phyloP scores from a whole-genome alignment of 2,113 vertebrate species.

The rat (Rattus norvegicus) region GRCr8 NC_086024.1:109673501-109674000 shows the following conservation, averaged over 20 bases:
- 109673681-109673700: neutral
- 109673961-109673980: neutral
- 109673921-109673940: neutral
- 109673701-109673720: neutral
- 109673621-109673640: neutral
- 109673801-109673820: neutral
- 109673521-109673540: neutral
- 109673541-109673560: neutral
- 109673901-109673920: neutral
- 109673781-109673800: neutral
- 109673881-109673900: neutral
- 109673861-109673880: neutral
- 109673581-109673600: too few relatives aligned
- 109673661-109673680: neutral
- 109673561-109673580: neutral
- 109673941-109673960: neutral
- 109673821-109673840: neutral
- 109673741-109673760: neutral
- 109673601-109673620: neutral
- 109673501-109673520: too few relatives aligned
- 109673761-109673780: neutral
- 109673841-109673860: slow-evolving; percentile 28
- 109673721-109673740: neutral
- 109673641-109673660: neutral
- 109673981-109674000: neutral